Evolutionary conservation across 2,113 vertebrate species (phyloP), one percentile per base, ranked within the genome.

Genomic region (Spheniscus mendiculus): DNA sequence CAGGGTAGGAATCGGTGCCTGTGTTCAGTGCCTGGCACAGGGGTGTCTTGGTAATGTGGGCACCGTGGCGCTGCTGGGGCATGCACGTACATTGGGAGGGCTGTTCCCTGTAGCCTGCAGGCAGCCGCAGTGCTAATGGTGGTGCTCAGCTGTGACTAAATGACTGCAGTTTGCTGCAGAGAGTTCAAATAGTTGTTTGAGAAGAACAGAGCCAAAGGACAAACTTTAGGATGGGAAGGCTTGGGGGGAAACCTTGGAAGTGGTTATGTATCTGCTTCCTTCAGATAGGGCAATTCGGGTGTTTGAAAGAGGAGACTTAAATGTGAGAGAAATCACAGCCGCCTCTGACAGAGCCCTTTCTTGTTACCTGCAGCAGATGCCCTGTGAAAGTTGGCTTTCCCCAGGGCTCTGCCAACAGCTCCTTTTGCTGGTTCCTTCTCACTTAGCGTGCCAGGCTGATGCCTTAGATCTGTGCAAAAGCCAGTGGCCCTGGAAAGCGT

Each of bases 141-240:
- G 83, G 84, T 93, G 89, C 65, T 91, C 52, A 65, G 77, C 91
- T 93, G 81, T 95, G 95, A 95, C 91, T 94, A 69, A 92, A 65
- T 82, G 94, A 49, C 87, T 95, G 86, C 72, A 34, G 55, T 72
- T 89, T 90, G 77, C 95, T 76, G 86, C 73, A 81, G 69, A 67
- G 44, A 16, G 69, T 73, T 95, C 82, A 88, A 32, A 59, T 38
- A 59, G 26, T n/a, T 84, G 50, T 42, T 90, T 58, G 69, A 90
- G 76, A 71, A 79, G 74, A 90, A 77, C 38, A 16, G 34, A 87
- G 59, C 61, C 72, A 17, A 71, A 91, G 77, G 86, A 47, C 26
- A 45, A 20, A 15, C 32, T 88, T 74, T 17, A 26, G 72, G 74
- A 88, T 34, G 10, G 15, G 23, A 40, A 22, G 11, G 56, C 58